A percentile compares a stretch with the other conserved stretches of the same genome.
Evolutionary conservation across 2,113 vertebrate genomes (phyloP).

Genomic region (Turnix velox): DNA sequence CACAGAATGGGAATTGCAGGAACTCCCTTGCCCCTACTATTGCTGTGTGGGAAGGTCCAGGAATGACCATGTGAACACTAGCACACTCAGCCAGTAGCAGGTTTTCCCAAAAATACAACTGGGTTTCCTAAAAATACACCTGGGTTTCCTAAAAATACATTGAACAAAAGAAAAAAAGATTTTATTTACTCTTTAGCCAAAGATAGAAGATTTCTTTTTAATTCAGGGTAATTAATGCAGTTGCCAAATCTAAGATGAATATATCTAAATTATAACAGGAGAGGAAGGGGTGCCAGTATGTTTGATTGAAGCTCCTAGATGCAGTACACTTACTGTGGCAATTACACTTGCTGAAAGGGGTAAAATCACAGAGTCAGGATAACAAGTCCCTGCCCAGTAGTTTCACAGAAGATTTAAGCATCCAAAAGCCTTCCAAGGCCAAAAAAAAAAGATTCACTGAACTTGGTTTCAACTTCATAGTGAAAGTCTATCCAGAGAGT

Average conservation of each 20-base stretch:
- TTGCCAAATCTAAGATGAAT: not conserved
- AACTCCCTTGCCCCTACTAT: not conserved
- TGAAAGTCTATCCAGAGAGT: not conserved
- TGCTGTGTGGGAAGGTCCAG: not conserved
- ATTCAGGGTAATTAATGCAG: not conserved
- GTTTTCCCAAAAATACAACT: not conserved
- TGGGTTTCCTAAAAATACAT: too few species aligned
- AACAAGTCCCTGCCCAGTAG: not conserved
- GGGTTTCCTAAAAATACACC: too few species aligned
- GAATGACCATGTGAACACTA: not conserved
- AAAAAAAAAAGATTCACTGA: not conserved
- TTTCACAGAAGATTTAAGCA: not conserved
- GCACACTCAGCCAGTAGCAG: not conserved
- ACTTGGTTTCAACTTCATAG: not conserved
- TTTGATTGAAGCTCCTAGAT: not conserved
- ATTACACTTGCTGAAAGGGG: not conserved
- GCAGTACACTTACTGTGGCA: rapidly evolving
- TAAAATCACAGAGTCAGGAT: not conserved
- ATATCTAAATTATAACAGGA: not conserved
- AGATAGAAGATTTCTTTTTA: not conserved
- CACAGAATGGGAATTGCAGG: not conserved
- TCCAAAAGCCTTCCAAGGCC: rapidly evolving
- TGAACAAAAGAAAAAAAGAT: too few species aligned
- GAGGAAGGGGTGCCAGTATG: not conserved
- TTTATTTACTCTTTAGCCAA: not conserved